Evolutionary conservation across 2,888 invertebrate species (phyloP).

Genomic region (Nipponacmea schrenckii): DNA sequence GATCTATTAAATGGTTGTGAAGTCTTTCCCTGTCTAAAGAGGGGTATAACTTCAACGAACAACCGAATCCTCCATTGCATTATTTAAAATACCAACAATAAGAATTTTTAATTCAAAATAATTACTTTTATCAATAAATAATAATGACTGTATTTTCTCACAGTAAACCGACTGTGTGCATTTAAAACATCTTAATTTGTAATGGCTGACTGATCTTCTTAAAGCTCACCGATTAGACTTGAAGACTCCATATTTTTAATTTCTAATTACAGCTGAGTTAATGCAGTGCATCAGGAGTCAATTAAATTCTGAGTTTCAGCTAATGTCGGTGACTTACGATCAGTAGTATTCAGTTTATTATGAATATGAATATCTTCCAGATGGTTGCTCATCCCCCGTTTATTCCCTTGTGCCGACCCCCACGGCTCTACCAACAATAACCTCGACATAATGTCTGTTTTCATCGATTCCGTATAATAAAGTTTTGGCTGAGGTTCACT

Average conservation of each 20-base stretch:
- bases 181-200: too few species aligned
- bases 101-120: too few species aligned
- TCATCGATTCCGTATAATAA: not conserved
- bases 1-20: too few species aligned
- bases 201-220: too few species aligned
- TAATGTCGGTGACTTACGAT: not conserved
- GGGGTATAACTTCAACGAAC: too few species aligned
- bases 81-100: too few species aligned
- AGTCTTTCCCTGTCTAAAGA: too few species aligned
- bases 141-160: too few species aligned
- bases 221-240: too few species aligned
- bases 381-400: not conserved
- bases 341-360: not conserved
- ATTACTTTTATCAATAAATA: too few species aligned
- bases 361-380: conserved; percentile 2
- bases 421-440: not conserved
- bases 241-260: not conserved
- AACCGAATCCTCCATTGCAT: too few species aligned
- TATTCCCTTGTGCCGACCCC: not conserved
- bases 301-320: not conserved
- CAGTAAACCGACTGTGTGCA: too few species aligned
- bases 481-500: not conserved
- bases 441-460: not conserved
- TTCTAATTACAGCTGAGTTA: not conserved
- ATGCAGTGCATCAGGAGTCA: not conserved